Evolutionary conservation across 2,888 invertebrate genomes (phyloP), one percentile per base, ranked within the genome.

Genomic region (Villa cingulata): DNA sequence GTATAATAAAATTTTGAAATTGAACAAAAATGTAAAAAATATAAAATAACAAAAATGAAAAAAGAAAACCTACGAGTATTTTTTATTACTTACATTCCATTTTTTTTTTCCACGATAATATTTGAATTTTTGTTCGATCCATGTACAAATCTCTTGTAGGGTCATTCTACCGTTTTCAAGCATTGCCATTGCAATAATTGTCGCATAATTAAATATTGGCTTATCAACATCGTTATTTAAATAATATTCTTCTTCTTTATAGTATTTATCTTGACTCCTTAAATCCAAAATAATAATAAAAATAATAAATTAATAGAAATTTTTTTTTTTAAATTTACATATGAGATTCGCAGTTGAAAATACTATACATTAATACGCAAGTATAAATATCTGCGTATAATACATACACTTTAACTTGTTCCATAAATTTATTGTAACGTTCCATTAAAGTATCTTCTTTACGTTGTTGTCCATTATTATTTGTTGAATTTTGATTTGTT

Each of bases 141-240:
- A 69, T 6, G 63, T 53, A 47, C 68, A 69, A 40, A 69, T 67
- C 49, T 69, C 63, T 43, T 68, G 65, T 3, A 69, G 54, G 2
- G 69, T 69, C 43, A 66, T 62, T 4, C 63, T 54, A 3, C 68
- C 68, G 44, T 63, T 63, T 44, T 68, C 65, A 10, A 69, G 49
- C 64, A 69, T 66, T 10, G 67, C 68, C 69, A 69, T 69, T 2
- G 65, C 69, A 39, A 69, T 69, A 4, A 69, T 68, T 52, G 68
- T 65, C 0, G 69, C 67, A 49, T 69, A 69, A 48, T 69, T 69
- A 45, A 68, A 69, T 1, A 68, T 67, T 1, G 69, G 69, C 41
- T 69, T 69, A n/a, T 63, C 62, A 2, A 55, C 54, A 3, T 61
- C 53, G 49, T 66, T 59, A 1, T 57, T 61, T 53, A 60, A 61